phyloP scores from a whole-genome alignment of 92 coral and sea anemone genomes.

The Zoanthus sansibaricus region DNA sequence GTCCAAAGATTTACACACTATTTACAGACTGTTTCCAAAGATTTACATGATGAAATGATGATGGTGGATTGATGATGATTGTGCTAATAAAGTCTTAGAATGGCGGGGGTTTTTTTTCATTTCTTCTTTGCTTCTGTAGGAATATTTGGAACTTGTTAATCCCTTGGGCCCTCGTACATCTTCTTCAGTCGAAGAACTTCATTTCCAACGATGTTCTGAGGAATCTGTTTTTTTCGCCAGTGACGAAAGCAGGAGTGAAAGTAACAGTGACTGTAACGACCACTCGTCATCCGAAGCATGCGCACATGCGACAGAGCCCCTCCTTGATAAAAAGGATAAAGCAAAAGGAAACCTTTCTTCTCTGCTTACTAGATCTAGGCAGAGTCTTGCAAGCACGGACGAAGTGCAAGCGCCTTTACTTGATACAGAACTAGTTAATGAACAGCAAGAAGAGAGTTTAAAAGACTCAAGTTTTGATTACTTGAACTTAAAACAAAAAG shows the following conservation, averaged over 20 bases:
- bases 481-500: slow-evolving; percentile 18
- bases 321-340: neutral
- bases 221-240: slow-evolving; percentile 72
- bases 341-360: slow-evolving; percentile 23
- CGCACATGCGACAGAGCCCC: neutral
- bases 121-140: slow-evolving; percentile 58
- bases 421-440: slow-evolving; percentile 20
- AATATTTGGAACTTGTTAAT: slow-evolving; percentile 90
- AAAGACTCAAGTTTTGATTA: slow-evolving; percentile 7
- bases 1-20: too few species aligned
- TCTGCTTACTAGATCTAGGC: slow-evolving; percentile 27
- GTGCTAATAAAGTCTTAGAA: neutral
- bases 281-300: slow-evolving; percentile 48
- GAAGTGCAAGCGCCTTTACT: slow-evolving; percentile 25
- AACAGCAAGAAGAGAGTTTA: neutral
- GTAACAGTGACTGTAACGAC: slow-evolving; percentile 63
- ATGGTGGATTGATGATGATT: neutral
- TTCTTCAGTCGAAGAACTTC: slow-evolving; percentile 69
- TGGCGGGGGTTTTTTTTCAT: neutral
- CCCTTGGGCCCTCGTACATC: slow-evolving; percentile 90
- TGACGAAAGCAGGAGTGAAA: slow-evolving; percentile 73
- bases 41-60: neutral
- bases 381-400: slow-evolving; percentile 5
- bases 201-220: slow-evolving; percentile 44
- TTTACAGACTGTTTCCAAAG: too few species aligned